These are phyloP conservation scores for Diploptera punctata DNA, from an alignment of 2,888 invertebrate genomes.

Conservation along the genomic window DNA sequence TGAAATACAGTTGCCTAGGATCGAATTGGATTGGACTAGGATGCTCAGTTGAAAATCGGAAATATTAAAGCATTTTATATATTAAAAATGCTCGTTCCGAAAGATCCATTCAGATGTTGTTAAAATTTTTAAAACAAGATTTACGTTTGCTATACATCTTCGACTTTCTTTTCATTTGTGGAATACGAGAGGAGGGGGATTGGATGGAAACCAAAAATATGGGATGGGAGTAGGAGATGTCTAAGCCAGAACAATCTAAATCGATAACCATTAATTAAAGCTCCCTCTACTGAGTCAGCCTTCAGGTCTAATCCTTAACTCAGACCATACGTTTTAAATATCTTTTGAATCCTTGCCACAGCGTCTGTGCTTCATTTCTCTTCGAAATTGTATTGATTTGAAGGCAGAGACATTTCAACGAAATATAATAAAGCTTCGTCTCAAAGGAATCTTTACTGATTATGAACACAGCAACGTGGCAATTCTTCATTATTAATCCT, in stretches of 20 bases:
- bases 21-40: too few relatives aligned
- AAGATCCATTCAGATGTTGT: too few relatives aligned
- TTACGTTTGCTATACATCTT: constrained; percentile 26
- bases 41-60: too few relatives aligned
- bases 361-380: not conserved
- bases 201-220: constrained; percentile 30
- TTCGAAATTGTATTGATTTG: constrained; percentile 17
- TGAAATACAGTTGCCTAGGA: too few relatives aligned
- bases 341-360: constrained; percentile 27
- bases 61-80: too few relatives aligned
- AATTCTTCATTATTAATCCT: too few relatives aligned
- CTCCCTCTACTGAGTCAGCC: constrained; percentile 7
- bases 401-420: too few relatives aligned
- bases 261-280: constrained; percentile 30
- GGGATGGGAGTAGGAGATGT: constrained; percentile 13
- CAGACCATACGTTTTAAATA: constrained; percentile 17
- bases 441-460: too few relatives aligned
- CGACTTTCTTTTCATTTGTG: constrained; percentile 23
- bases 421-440: too few relatives aligned
- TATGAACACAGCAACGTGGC: too few relatives aligned
- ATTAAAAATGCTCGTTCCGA: too few relatives aligned
- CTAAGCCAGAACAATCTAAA: constrained; percentile 29
- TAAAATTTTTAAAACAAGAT: constrained; percentile 6
- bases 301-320: constrained; percentile 24
- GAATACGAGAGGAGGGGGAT: not conserved